A percentile compares a stretch with the other conserved stretches of the same genome.
These are phyloP conservation scores for Cryptocheilus praepositus DNA, from an alignment of 2,888 invertebrate species.

Conservation along the genomic window DNA sequence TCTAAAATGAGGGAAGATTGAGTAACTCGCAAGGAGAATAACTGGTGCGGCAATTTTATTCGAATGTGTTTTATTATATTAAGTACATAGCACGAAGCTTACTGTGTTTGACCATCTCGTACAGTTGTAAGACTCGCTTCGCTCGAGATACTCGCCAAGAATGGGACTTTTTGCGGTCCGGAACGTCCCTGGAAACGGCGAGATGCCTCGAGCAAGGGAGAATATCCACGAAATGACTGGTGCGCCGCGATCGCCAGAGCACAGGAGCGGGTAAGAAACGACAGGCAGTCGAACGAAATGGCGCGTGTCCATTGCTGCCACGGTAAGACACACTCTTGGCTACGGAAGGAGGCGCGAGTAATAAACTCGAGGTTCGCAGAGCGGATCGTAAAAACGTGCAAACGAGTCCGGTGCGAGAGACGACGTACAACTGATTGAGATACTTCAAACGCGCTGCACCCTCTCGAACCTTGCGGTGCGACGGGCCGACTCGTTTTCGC, in stretches of 20 bases:
- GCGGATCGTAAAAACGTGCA: slow-evolving; percentile 9
- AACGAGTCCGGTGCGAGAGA: too few relatives aligned
- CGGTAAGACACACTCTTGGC: slow-evolving; percentile 20
- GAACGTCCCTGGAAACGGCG: slow-evolving; percentile 8
- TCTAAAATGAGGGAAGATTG: too few relatives aligned
- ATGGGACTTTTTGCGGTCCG: slow-evolving; percentile 5
- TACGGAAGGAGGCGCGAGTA: slow-evolving; percentile 26
- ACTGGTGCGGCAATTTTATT: slow-evolving; percentile 49
- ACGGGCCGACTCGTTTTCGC: too few relatives aligned
- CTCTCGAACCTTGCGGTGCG: too few relatives aligned
- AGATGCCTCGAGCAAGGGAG: slow-evolving; percentile 18
- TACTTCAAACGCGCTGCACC: too few relatives aligned
- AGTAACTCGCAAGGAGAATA: background rate
- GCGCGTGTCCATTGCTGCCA: slow-evolving; percentile 6
- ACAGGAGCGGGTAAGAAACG: slow-evolving; percentile 31
- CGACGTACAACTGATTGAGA: too few relatives aligned
- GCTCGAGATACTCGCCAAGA: slow-evolving; percentile 20
- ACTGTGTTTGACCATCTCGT: slow-evolving; percentile 50
- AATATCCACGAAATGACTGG: slow-evolving; percentile 29
- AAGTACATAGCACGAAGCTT: slow-evolving; percentile 57
- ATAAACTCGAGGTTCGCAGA: slow-evolving; percentile 28
- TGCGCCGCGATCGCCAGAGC: slow-evolving; percentile 29
- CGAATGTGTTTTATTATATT: slow-evolving; percentile 47
- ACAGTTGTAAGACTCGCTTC: slow-evolving; percentile 35
- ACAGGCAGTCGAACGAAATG: slow-evolving; percentile 6